These are phyloP conservation scores for Marronus borbonicus DNA, from an alignment of 2,888 invertebrate genomes.

Conservation along the genomic window DNA sequence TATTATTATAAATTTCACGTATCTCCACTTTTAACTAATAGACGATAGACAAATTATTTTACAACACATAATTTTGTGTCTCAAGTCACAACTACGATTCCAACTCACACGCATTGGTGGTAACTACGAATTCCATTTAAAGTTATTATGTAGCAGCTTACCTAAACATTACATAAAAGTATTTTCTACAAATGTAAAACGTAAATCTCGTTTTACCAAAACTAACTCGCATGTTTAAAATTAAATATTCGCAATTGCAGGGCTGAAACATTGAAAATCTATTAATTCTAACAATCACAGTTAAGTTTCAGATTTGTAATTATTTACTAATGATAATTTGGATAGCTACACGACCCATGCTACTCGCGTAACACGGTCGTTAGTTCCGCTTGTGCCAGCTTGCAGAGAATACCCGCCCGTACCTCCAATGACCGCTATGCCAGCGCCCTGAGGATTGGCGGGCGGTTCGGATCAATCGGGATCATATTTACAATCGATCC, in stretches of 20 bases:
- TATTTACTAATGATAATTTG: constrained; percentile 17
- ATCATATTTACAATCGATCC: constrained; percentile 72
- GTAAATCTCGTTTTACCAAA: background rate
- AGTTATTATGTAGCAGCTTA: no score
- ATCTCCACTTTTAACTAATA: no score
- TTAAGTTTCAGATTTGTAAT: constrained; percentile 46
- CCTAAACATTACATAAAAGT: no score
- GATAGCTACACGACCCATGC: constrained; percentile 74
- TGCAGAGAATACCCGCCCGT: constrained; percentile 63
- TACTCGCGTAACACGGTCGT: constrained; percentile 73
- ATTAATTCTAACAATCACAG: constrained; percentile 48
- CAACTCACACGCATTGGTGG: no score
- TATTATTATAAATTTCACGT: no score
- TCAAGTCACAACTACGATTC: no score
- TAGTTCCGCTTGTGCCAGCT: constrained; percentile 65
- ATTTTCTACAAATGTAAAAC: no score
- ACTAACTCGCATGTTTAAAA: background rate
- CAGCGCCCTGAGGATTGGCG: constrained; percentile 70
- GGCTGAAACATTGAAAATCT: constrained; percentile 23
- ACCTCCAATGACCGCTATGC: constrained; percentile 65
- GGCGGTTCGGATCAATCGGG: constrained; percentile 67
- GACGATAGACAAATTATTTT: no score
- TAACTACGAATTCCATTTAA: no score
- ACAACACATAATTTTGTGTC: no score
- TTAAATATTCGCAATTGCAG: background rate